These are phyloP conservation scores for Drosophila rufa DNA, from an alignment of 1,140 invertebrate species.

Conservation along the genomic window DNA sequence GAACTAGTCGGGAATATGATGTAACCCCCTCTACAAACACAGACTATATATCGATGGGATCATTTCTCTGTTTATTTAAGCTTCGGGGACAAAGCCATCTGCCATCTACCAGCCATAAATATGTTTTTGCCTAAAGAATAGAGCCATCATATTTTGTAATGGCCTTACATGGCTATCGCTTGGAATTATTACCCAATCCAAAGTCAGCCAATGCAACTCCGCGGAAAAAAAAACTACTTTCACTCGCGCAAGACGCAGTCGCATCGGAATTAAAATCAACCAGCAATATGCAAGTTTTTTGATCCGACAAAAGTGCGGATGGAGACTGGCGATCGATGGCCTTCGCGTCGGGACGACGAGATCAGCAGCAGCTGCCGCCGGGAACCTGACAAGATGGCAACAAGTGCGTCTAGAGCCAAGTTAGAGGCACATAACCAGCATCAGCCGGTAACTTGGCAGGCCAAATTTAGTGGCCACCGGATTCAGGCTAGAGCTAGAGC, in stretches of 20 bases:
- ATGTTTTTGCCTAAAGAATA: slow-evolving; percentile 54
- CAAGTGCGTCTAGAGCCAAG: slow-evolving; percentile 39
- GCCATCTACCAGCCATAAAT: slow-evolving; percentile 41
- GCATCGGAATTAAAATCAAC: slow-evolving; percentile 51
- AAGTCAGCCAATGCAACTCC: slow-evolving; percentile 21
- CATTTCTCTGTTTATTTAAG: slow-evolving; percentile 38
- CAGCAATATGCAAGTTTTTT: slow-evolving; percentile 54
- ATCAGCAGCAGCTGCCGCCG: slow-evolving; percentile 44
- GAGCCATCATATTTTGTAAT: slow-evolving; percentile 56
- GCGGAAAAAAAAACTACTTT: slow-evolving; percentile 51
- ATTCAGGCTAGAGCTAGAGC: slow-evolving; percentile 6
- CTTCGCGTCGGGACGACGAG: slow-evolving; percentile 45
- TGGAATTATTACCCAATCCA: slow-evolving; percentile 40
- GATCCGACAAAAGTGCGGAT: slow-evolving; percentile 40
- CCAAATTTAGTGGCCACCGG: slow-evolving; percentile 17
- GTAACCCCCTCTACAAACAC: slow-evolving; percentile 35
- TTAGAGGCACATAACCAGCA: slow-evolving; percentile 25
- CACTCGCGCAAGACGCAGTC: slow-evolving; percentile 25
- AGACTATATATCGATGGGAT: slow-evolving; percentile 9
- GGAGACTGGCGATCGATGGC: slow-evolving; percentile 51
- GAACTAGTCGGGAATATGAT: slow-evolving; percentile 43
- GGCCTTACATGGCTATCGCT: slow-evolving; percentile 18
- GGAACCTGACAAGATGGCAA: slow-evolving; percentile 40
- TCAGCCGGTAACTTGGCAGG: slow-evolving; percentile 25
- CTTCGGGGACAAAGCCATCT: slow-evolving; percentile 19